These are phyloP conservation scores for Fratercula arctica DNA, from an alignment of 2,797 vertebrate species.

Conservation along the genomic window DNA sequence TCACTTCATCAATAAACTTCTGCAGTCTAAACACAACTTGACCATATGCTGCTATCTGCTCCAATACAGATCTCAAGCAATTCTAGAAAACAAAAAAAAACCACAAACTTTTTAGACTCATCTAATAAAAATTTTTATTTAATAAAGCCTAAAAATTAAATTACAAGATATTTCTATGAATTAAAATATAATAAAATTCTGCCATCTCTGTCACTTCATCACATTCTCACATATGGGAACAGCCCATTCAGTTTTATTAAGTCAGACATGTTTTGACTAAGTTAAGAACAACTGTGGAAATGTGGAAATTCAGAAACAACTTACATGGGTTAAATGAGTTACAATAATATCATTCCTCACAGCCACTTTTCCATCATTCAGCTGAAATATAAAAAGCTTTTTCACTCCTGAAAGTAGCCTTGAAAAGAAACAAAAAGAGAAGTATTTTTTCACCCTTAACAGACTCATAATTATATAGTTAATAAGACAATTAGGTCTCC, in stretches of 20 bases:
- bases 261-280: background rate
- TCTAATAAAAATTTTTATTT: background rate
- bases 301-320: constrained; percentile 51
- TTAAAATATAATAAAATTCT: background rate
- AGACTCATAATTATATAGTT: background rate
- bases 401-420: constrained; percentile 97
- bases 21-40: constrained; percentile 93
- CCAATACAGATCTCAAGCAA: constrained; percentile 90
- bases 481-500: background rate
- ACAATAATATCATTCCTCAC: constrained; percentile 92
- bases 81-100: constrained; percentile 73
- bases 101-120: background rate
- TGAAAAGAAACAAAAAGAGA: constrained; percentile 52
- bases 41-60: constrained; percentile 92
- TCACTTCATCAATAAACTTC: constrained; percentile 95
- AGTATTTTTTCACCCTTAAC: background rate
- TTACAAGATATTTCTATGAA: background rate
- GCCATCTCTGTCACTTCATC: background rate
- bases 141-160: background rate
- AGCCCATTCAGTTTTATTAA: background rate
- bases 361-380: constrained; percentile 91
- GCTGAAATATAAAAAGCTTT: constrained; percentile 95
- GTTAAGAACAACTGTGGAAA: background rate
- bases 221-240: background rate
- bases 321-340: constrained; percentile 95